A percentile compares a stretch with the other conserved stretches of the same genome.
Conservation (phyloP, 2,797 vertebrate species). For the Alcedo quadribrachys region DNA sequence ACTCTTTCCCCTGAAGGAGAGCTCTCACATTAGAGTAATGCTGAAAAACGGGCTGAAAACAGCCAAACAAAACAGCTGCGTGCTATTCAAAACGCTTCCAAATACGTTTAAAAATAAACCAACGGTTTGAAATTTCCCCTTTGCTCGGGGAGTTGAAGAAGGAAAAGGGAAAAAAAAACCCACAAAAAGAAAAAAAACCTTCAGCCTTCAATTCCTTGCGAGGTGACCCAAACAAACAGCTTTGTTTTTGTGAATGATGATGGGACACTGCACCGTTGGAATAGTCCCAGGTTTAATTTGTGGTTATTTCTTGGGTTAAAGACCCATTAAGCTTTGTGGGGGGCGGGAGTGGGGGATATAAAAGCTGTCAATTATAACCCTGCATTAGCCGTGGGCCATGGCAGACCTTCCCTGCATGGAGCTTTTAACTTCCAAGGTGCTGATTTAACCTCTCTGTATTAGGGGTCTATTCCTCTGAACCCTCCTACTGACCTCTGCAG, state of each 20-base stretch:
- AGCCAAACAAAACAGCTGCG: neutral
- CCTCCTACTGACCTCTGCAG: neutral
- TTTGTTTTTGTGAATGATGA: accelerated
- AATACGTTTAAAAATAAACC: neutral
- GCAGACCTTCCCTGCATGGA: neutral
- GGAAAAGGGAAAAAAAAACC: neutral
- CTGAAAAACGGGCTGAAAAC: neutral
- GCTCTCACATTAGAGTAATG: neutral
- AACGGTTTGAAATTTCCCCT: neutral
- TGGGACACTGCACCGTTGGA: neutral
- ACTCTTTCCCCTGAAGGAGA: neutral
- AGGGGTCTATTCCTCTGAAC: neutral
- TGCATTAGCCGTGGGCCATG: accelerated
- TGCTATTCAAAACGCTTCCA: neutral
- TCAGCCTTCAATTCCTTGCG: accelerated
- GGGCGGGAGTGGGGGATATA: neutral
- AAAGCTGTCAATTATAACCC: neutral
- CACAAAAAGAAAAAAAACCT: neutral
- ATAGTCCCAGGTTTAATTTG: neutral
- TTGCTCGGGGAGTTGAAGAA: neutral
- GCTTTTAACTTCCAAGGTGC: neutral
- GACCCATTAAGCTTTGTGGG: neutral
- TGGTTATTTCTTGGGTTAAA: neutral
- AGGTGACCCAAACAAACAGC: neutral
- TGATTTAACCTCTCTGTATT: neutral